Conservation (phyloP, 1,140 invertebrate genomes). For the Caerostris extrusa region DNA sequence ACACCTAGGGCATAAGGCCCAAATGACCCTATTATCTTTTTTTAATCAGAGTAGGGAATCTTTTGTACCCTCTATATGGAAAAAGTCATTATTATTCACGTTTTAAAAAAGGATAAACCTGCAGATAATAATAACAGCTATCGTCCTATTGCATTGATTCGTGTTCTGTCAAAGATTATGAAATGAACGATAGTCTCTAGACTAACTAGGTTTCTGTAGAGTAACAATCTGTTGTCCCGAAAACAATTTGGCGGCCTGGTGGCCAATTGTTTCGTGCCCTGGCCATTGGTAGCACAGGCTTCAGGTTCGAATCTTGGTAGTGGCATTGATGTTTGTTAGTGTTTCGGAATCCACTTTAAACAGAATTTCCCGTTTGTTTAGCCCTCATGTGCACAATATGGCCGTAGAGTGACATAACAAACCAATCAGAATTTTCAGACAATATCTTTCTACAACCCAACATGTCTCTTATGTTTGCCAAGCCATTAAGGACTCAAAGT, state of each 20-base stretch:
- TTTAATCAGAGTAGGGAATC: conserved; percentile 36
- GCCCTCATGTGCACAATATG: neutral
- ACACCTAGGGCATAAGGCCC: neutral
- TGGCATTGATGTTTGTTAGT: too few species aligned
- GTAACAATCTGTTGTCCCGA: neutral
- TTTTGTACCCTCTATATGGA: conserved; percentile 29
- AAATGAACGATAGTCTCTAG: conserved; percentile 15
- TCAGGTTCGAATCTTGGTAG: too few species aligned
- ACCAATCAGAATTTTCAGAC: too few species aligned
- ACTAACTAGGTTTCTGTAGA: neutral
- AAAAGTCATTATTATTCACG: neutral
- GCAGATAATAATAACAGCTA: neutral
- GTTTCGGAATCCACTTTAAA: too few species aligned
- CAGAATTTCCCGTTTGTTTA: too few species aligned
- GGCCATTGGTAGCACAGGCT: too few species aligned
- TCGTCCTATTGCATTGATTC: conserved; percentile 13
- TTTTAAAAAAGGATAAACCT: neutral
- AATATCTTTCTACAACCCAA: neutral
- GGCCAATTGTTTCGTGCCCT: too few species aligned
- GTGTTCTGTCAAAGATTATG: neutral
- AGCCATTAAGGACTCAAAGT: neutral
- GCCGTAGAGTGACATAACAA: too few species aligned
- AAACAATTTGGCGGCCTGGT: too few species aligned
- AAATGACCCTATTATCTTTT: conserved; percentile 26
- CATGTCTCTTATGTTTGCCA: conserved; percentile 41